Percentiles rank a stretch among this genome's conserved stretches.
phyloP scores from a whole-genome alignment of 2,113 vertebrate genomes.

The Stomatorhinus ivindoensis region DNA sequence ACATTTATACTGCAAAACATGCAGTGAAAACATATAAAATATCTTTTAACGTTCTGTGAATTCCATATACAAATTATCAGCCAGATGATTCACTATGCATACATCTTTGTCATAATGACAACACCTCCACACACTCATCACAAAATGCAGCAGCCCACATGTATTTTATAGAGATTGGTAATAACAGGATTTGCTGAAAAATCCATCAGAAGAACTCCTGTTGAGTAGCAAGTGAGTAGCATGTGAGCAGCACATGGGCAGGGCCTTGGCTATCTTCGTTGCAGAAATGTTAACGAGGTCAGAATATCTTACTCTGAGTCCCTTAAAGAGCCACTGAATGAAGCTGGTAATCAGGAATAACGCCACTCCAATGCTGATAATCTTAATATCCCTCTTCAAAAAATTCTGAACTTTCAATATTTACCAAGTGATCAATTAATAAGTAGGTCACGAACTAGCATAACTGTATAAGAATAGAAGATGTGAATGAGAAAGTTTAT shows the following conservation, averaged over 20 bases:
- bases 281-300: background rate
- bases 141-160: background rate
- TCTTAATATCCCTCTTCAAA: background rate
- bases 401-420: background rate
- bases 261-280: background rate
- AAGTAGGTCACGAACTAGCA: background rate
- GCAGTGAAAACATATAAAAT: background rate
- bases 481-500: background rate
- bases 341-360: background rate
- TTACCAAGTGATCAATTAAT: background rate
- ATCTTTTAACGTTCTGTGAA: background rate
- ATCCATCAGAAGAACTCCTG: background rate
- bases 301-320: background rate
- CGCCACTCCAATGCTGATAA: background rate
- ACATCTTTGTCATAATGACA: background rate
- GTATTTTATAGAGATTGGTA: background rate
- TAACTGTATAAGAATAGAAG: background rate
- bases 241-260: background rate
- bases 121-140: background rate
- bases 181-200: background rate
- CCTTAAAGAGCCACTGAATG: background rate
- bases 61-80: background rate
- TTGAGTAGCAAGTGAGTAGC: too few relatives aligned
- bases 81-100: background rate
- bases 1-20: background rate